Percentiles rank a stretch among this genome's conserved stretches.
phyloP scores from a whole-genome alignment of 2,888 invertebrate genomes.

The Schizotus pectinicornis region DNA sequence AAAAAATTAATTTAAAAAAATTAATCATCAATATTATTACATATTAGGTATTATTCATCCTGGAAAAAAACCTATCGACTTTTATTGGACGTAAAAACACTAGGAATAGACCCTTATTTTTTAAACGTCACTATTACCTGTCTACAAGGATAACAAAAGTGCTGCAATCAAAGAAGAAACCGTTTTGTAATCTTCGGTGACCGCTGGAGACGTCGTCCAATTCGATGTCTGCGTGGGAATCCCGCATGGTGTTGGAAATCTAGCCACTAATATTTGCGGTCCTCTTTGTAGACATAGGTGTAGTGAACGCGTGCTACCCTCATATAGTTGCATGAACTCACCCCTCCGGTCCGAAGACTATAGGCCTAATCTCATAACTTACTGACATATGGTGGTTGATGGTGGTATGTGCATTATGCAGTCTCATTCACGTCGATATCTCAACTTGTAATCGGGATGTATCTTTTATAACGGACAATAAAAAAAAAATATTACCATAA shows the following conservation, averaged over 20 bases:
- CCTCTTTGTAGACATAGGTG: slow-evolving; percentile 35
- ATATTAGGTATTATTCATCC: too few species aligned
- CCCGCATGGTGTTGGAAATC: slow-evolving; percentile 42
- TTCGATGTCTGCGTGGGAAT: slow-evolving; percentile 42
- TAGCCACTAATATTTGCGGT: slow-evolving; percentile 30
- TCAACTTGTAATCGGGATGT: slow-evolving; percentile 9
- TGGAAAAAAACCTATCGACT: too few species aligned
- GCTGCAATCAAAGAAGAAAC: too few species aligned
- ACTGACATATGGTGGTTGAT: slow-evolving; percentile 47
- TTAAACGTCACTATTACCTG: too few species aligned
- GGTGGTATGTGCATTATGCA: slow-evolving; percentile 30
- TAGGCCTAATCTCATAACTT: slow-evolving; percentile 23
- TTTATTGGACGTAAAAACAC: too few species aligned
- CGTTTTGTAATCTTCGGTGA: too few species aligned
- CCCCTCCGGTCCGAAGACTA: slow-evolving; percentile 21
- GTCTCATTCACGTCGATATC: slow-evolving; percentile 8
- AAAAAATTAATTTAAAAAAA: too few species aligned
- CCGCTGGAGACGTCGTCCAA: neutral
- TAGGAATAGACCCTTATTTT: too few species aligned
- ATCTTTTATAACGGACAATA: slow-evolving; percentile 17
- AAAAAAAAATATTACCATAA: slow-evolving; percentile 16
- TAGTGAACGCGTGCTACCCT: slow-evolving; percentile 48
- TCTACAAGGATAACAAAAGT: too few species aligned
- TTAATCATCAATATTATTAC: too few species aligned
- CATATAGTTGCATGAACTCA: slow-evolving; percentile 34